Base-by-base conservation (phyloP, 2,888 invertebrate species). In the Caenorhabditis macrosperma region DNA sequence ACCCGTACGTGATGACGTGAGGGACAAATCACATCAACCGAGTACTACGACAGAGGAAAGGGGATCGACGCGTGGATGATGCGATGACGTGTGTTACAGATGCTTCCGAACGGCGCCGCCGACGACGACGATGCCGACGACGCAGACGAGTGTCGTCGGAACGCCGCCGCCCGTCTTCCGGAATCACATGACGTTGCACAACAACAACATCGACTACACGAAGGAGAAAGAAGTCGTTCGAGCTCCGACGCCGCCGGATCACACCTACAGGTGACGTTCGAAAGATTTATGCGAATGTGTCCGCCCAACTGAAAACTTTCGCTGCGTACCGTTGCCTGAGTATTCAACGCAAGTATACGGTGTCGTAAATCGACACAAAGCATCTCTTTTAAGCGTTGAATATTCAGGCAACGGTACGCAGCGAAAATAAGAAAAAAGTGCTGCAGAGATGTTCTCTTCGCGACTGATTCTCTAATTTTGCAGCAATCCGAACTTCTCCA, bases 171-270 rank as follows among this genome's bases (percentile, higher is more conserved):
- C 76, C 35, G 63, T 63, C 9, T 79, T 79, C 22, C 38, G 75
- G 41, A 80, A 76, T 63, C 77, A 81, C 59, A 82, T 82, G 80
- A 82, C 82, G 41, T 38, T 82, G 38, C 82, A 82, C 57, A 82
- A 80, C 57, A 82, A 82, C 48, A 71, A 75, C 35, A 78, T 81
- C 20, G 68, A 81, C 48, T 67, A 54, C 38, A 76, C 75, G 3
- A 78, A 78, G 12, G 44, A 60, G 20, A 20, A 33, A 1, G 67
- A 66, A 15, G 9, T 28, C 9, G 33, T 24, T 2, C 30, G 59
- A n/a, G 61, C 66, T 6, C 67, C 68, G 22, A 63, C 68, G 15
- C 66, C 67, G 35, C 67, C 61, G 22, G 59, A 59, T 17, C 54
- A 67, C 20, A 61, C 67, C 26, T 67, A 68, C 57, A 68, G 61